Evolutionary conservation across 2,797 vertebrate species (phyloP).

Genomic region (Knipowitschia caucasica): DNA sequence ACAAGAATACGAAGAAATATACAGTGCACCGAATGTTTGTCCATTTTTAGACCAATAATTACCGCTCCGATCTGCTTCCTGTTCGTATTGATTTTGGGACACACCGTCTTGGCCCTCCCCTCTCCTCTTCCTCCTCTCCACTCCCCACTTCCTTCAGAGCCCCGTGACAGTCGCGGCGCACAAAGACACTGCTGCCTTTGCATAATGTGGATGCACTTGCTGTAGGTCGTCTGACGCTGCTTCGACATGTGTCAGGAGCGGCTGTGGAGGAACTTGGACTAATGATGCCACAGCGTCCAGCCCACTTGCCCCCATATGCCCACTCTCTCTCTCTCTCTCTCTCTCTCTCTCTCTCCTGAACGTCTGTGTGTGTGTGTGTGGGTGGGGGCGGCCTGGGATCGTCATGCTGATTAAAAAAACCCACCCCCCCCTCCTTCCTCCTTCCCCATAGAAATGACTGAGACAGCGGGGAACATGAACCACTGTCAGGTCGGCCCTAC

Average conservation of each 20-base stretch:
- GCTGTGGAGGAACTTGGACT: slow-evolving; percentile 75
- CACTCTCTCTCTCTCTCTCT: slow-evolving; percentile 47
- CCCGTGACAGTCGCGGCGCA: slow-evolving; percentile 76
- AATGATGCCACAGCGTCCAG: slow-evolving; percentile 81
- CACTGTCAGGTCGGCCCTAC: slow-evolving; percentile 78
- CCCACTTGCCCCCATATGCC: slow-evolving; percentile 79
- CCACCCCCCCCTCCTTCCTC: no score
- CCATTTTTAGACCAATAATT: slow-evolving; percentile 15
- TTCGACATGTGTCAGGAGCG: slow-evolving; percentile 82
- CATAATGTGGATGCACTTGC: slow-evolving; percentile 79
- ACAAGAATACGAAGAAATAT: no score
- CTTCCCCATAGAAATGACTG: slow-evolving; percentile 70
- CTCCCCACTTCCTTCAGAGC: slow-evolving; percentile 64
- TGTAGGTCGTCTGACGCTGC: slow-evolving; percentile 75
- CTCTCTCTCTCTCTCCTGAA: not conserved
- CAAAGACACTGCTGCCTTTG: slow-evolving; percentile 77
- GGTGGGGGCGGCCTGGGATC: slow-evolving; percentile 65
- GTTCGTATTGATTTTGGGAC: slow-evolving; percentile 55
- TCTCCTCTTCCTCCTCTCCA: slow-evolving; percentile 34
- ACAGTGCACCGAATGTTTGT: not conserved
- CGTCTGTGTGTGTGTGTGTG: slow-evolving; percentile 35
- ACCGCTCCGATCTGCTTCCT: slow-evolving; percentile 34
- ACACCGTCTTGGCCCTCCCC: slow-evolving; percentile 33
- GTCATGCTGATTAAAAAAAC: slow-evolving; percentile 81
- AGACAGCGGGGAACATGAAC: slow-evolving; percentile 78